Percentiles rank a stretch among this genome's conserved stretches.
phyloP scores from a whole-genome alignment of 2,113 vertebrate species.

The Erythrocebus patas region DNA sequence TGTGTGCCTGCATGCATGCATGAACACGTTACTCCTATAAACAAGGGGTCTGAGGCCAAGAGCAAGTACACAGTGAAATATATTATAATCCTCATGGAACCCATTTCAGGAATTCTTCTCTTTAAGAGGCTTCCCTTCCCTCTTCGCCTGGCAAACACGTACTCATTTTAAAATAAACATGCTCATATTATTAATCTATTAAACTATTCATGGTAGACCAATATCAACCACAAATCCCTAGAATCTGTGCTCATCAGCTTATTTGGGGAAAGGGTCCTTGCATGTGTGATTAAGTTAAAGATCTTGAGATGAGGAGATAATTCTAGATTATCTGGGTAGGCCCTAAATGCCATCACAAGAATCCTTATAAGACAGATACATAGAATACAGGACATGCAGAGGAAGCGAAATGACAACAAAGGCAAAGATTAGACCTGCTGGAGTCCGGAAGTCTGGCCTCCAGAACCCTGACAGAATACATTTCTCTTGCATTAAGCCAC shows the following conservation, averaged over 20 bases:
- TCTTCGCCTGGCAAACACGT: background rate
- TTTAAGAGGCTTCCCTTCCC: background rate
- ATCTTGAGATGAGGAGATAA: background rate
- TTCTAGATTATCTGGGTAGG: background rate
- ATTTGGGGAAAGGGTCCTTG: background rate
- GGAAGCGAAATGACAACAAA: background rate
- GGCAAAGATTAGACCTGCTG: background rate
- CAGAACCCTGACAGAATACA: background rate
- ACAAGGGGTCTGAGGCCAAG: background rate
- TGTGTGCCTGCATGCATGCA: rapidly evolving
- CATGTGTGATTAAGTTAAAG: background rate
- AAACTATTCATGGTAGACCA: background rate
- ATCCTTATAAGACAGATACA: background rate
- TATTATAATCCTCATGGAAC: background rate
- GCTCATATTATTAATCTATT: background rate
- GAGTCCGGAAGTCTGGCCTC: background rate
- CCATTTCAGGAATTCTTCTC: background rate
- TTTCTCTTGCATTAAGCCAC: background rate
- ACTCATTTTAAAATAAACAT: background rate
- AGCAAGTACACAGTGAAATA: background rate
- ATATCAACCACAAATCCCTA: background rate
- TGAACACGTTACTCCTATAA: background rate
- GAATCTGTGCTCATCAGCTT: background rate
- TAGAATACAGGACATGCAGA: background rate
- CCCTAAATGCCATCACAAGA: background rate